Evolutionary conservation across 2,797 vertebrate genomes (phyloP), one percentile per base, ranked within the genome.

Genomic region (Emydoidea blandingii): DNA sequence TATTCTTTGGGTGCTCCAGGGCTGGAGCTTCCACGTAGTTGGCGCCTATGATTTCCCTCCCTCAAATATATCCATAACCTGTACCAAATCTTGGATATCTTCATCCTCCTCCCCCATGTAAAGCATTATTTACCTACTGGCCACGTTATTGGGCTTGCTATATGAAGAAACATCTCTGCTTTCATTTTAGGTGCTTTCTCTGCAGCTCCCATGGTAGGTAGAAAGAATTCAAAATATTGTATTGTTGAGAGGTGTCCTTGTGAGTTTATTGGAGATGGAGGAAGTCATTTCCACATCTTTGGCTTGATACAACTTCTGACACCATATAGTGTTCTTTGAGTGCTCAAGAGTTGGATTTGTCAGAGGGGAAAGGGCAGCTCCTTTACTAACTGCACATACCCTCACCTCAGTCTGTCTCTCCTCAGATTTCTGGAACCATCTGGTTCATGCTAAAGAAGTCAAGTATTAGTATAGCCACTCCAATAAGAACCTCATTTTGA

Each of bases 111-210:
- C 50, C 47, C 25, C 27, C 85, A 84, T 82, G 79, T 37, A 92
- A 96, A 88, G 50, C 9, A 94, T 85, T 47, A 89, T 68, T 90
- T 96, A 78, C n/a, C 78, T 92, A 86, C 81, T 93, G 53, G 59
- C 34, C 31, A n/a, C 83, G 92, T 85, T 87, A 88, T 68, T 89
- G 85, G 57, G 76, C 27, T 87, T 84, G 16, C 27, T 44, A 29
- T 59, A n/a, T 53, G 15, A n/a, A 37, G 19, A 68, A 68, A 68
- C 9, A 14, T 23, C 37, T n/a, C 14, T 68, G 19, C n/a, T 44
- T 41, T 41, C 37, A 25, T 3, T 25, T 74, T 44, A 44, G 2
- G 11, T 74, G 37, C 23, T 74, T 74, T 44, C 68, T 74, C 23
- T 74, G 37, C 12, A 37, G 68, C 12, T 37, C 68, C 68, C 14